Evolutionary conservation across 2,888 invertebrate genomes (phyloP), one percentile per base, ranked within the genome.

Genomic region (Pseudococcus jackbeardsleyi): DNA sequence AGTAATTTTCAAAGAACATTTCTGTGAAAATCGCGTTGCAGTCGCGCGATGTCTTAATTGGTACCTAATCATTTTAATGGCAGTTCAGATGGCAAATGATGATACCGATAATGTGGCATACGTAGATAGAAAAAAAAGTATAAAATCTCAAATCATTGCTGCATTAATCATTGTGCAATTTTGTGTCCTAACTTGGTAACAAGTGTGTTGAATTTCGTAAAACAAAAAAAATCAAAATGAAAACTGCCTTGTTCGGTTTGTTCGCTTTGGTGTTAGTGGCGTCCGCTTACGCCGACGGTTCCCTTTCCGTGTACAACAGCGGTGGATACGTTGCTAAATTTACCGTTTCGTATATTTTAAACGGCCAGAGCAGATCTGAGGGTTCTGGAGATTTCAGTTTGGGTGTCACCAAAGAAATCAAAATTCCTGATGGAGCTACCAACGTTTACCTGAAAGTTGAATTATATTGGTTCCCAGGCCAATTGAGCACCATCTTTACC

Each of bases 391-490:
- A 48, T 48, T 12, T 48, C 82, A 9, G n/a, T n/a, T n/a, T 84
- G 19, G 84, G 84, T 39, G 84, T 48, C 12, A 46, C 19, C 19
- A 84, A 84, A 48, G 9, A 7, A 4, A 48, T 84, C 7, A 0
- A 1, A 7, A 48, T 84, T 9, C 84, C 84, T 4, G 48, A 84
- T n/a, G 84, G 84, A 84, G 46, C 84, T n/a, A 54, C 54, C 54
- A 54, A 54, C 54, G 54, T 54, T 2, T 4, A 15, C 84, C 1
- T 84, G 0, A 84, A 46, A 84, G 1, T 1, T 12, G 84, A 84
- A 46, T 46, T 48, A 48, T 84, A 48, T 12, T 84, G 84, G 84
- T 22, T 84, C 48, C 15, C 15, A 3, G 48, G n/a, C 9, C 15
- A 8, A 7, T 4, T 1, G 19, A 46, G 5, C 15, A 84, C 84